A percentile compares a stretch with the other conserved stretches of the same genome.
Conservation (phyloP, 2,113 vertebrate species). For the Cyanocitta stelleri region DNA sequence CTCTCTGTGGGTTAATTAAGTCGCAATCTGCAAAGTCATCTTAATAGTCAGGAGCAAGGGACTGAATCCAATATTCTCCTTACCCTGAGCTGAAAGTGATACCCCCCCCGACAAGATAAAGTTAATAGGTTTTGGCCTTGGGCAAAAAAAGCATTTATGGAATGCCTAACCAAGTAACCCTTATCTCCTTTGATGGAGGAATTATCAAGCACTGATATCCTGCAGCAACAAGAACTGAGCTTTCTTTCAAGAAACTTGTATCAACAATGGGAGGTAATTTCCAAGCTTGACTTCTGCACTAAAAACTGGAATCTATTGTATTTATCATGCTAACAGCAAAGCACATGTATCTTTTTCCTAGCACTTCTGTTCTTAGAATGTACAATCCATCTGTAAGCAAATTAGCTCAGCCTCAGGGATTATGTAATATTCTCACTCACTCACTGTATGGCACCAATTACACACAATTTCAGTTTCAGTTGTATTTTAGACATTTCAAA, state of each 20-base stretch:
- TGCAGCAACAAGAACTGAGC: neutral
- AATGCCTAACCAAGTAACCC: neutral
- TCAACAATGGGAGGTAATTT: neutral
- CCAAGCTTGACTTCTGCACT: neutral
- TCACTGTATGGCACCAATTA: neutral
- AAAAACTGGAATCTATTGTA: neutral
- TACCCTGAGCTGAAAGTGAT: neutral
- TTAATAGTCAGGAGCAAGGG: neutral
- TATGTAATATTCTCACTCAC: neutral
- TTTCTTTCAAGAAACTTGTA: neutral
- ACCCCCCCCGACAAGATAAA: accelerated
- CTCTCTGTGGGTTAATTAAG: neutral
- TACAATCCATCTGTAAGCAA: neutral
- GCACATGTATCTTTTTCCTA: neutral
- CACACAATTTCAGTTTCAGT: neutral
- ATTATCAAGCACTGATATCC: neutral
- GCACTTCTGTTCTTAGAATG: neutral
- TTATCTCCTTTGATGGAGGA: neutral
- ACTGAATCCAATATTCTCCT: neutral
- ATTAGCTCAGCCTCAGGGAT: neutral
- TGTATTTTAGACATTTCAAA: neutral
- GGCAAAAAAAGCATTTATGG: neutral
- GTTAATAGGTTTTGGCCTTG: neutral
- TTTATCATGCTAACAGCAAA: neutral
- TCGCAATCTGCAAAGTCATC: neutral